Base-by-base conservation (phyloP, 2,888 invertebrate genomes). In the Carcina quercana region DNA sequence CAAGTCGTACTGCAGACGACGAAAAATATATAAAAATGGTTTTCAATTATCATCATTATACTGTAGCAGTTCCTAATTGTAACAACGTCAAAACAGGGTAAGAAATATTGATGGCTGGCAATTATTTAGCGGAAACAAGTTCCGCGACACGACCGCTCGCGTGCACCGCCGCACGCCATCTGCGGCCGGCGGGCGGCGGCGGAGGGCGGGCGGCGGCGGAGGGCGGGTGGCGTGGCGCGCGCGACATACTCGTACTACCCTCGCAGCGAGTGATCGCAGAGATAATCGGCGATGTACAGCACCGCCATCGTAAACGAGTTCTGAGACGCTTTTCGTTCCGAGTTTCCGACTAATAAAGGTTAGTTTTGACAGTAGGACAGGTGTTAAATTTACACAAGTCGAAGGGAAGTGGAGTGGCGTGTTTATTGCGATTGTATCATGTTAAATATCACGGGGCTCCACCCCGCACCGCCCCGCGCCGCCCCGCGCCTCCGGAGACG, bases 371-470 rank as follows among this genome's bases (percentile, higher is more conserved):
- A 64, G 59, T 41, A 41, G 40, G 70, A 66, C 73, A 71, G 71
- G 73, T 72, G 73, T 67, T 62, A 63, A 64, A 71, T 71, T 73
- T 73, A 72, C 70, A 60, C 46, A 45, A 57, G 51, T 57, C 47
- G 49, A 53, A 47, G 53, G 56, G 54, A 55, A 53, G 49, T n/a
- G n/a, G 53, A 28, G 42, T 45, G 38, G 62, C 65, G 69, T 67
- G 67, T 63, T 62, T 57, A 53, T 58, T 53, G 47, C 52, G 66
- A 69, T 72, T 43, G 50, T 63, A 38, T 32, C 38, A 38, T 34
- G 37, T 41, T 38, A 34, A 35, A 44, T 47, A 43, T 40, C 37
- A 28, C 30, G 24, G 38, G 32, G 39, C 27, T 40, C 39, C n/a
- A 28, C 32, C 25, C 30, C 36, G 47, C 50, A 53, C 40, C 46